phyloP scores from a whole-genome alignment of 1,140 invertebrate genomes.

The Drosophila takahashii region DNA sequence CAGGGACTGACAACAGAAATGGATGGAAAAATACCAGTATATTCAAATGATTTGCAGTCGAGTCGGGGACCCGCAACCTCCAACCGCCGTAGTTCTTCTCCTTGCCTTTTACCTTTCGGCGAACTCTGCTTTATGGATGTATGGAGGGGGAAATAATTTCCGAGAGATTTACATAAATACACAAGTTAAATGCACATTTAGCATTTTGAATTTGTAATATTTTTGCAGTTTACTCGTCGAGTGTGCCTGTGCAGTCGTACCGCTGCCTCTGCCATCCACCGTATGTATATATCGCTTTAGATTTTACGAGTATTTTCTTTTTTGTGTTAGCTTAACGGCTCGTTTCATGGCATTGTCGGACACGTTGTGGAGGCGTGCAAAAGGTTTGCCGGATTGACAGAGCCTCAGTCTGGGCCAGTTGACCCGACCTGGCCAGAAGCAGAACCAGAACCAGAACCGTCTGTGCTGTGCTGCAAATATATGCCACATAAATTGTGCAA shows the following conservation, averaged over 20 bases:
- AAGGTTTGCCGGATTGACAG: slow-evolving; percentile 49
- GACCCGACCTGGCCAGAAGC: slow-evolving; percentile 45
- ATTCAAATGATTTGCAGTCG: slow-evolving; percentile 77
- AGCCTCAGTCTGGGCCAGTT: slow-evolving; percentile 16
- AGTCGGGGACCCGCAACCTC: neutral
- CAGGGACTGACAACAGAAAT: slow-evolving; percentile 35
- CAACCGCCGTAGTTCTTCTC: slow-evolving; percentile 10
- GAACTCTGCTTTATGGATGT: too few relatives aligned
- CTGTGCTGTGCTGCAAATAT: slow-evolving; percentile 72
- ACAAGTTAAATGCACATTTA: slow-evolving; percentile 84
- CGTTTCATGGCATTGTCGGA: slow-evolving; percentile 57
- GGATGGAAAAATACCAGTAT: slow-evolving; percentile 36
- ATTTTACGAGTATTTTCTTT: slow-evolving; percentile 21
- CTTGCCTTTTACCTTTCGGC: slow-evolving; percentile 8
- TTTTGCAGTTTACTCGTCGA: slow-evolving; percentile 72
- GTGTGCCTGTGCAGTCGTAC: slow-evolving; percentile 48
- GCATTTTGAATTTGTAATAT: slow-evolving; percentile 84
- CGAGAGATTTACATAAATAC: slow-evolving; percentile 83
- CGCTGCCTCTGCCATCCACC: neutral
- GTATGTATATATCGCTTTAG: slow-evolving; percentile 25
- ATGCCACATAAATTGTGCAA: slow-evolving; percentile 81
- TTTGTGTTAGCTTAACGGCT: slow-evolving; percentile 60
- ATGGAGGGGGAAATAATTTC: slow-evolving; percentile 67
- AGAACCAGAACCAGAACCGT: slow-evolving; percentile 6
- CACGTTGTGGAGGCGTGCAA: slow-evolving; percentile 54